Evolutionary conservation across 30 jellyfish, hydroid and myxozoan species (phyloP).

Genomic region (Hydractinia symbiolongicarpus): DNA sequence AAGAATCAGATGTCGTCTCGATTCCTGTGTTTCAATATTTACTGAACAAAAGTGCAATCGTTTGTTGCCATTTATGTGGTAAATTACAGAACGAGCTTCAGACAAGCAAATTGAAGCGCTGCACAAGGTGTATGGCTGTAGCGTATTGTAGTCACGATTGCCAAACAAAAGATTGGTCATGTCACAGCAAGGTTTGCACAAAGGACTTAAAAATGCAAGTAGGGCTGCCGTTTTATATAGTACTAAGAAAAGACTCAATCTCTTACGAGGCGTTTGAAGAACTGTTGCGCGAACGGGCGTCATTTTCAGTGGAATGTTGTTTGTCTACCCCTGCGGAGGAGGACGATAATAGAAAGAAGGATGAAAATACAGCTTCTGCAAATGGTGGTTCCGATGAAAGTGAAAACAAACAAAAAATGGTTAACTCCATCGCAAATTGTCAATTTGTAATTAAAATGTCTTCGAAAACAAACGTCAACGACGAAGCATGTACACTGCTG

Average conservation of each 20-base stretch:
- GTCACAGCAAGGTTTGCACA: constrained; percentile 55
- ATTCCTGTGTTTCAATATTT: constrained; percentile 64
- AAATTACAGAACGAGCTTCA: constrained; percentile 40
- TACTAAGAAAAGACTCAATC: constrained; percentile 37
- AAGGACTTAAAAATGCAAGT: constrained; percentile 51
- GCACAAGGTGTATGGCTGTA: constrained; percentile 76
- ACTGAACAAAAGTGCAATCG: constrained; percentile 10
- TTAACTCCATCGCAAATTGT: background rate
- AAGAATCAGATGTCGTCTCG: constrained; percentile 55
- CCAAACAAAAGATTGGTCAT: constrained; percentile 76
- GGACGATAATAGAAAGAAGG: constrained; percentile 33
- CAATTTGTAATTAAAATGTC: constrained; percentile 46
- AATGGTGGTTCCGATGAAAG: constrained; percentile 12
- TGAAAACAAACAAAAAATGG: background rate
- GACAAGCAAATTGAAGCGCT: constrained; percentile 56
- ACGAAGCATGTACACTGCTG: constrained; percentile 43
- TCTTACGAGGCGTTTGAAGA: constrained; percentile 39
- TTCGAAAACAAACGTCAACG: constrained; percentile 35
- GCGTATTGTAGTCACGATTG: constrained; percentile 88
- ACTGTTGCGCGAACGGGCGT: constrained; percentile 45
- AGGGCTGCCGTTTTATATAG: constrained; percentile 72
- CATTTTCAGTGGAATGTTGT: constrained; percentile 33
- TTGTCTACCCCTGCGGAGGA: background rate
- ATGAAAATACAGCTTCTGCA: constrained; percentile 18
- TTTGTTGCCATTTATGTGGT: constrained; percentile 41